These are phyloP conservation scores for Motacilla tschutschensis DNA, from an alignment of 2,113 vertebrate species.

Conservation along the genomic window DNA sequence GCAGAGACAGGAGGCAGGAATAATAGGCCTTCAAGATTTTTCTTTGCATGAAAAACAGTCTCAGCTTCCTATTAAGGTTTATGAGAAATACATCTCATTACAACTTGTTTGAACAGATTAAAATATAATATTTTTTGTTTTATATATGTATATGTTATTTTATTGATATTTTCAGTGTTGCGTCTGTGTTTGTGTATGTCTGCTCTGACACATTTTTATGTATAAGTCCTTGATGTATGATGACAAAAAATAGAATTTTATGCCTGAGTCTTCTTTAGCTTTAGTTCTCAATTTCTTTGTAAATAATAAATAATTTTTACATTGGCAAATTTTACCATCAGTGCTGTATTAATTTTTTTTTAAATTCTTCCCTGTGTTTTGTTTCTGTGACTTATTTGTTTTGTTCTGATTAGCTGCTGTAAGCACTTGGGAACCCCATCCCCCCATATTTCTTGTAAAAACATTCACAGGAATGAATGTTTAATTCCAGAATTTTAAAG, in stretches of 20 bases:
- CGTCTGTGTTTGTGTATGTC: neutral
- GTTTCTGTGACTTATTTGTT: neutral
- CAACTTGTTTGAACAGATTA: neutral
- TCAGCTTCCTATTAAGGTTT: neutral
- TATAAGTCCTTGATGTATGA: neutral
- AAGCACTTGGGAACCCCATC: neutral
- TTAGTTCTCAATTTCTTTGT: neutral
- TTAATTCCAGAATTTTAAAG: neutral
- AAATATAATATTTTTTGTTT: neutral
- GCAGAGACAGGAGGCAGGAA: neutral
- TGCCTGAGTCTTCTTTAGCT: neutral
- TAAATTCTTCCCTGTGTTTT: neutral
- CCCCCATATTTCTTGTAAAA: neutral
- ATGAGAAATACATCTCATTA: neutral
- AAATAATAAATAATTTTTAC: neutral
- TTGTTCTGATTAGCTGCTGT: neutral
- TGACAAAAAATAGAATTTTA: neutral
- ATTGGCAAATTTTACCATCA: neutral
- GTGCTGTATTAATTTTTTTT: neutral
- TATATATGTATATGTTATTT: neutral
- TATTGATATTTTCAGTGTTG: neutral
- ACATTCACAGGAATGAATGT: neutral
- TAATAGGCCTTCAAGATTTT: neutral
- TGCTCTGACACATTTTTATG: neutral
- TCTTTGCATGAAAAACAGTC: neutral